Percentiles rank a stretch among this genome's conserved stretches.
Evolutionary conservation across 2,797 vertebrate species (phyloP).

Genomic region (Mus minutoides): DNA sequence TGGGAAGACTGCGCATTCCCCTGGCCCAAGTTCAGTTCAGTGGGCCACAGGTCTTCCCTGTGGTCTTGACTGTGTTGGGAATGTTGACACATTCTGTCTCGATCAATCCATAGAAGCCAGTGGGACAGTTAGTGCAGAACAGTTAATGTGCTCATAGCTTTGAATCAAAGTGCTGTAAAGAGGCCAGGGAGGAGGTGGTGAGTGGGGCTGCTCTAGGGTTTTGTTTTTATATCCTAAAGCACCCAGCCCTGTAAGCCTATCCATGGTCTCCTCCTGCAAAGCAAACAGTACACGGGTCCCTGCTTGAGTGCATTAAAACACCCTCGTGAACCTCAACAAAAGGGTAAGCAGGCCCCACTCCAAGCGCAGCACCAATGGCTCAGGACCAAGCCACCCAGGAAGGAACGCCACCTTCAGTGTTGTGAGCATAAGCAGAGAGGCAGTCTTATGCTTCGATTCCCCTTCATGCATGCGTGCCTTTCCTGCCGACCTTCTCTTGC

Average conservation of each 20-base stretch:
- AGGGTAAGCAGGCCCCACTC: background rate
- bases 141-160: background rate
- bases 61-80: background rate
- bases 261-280: background rate
- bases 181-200: background rate
- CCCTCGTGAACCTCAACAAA: background rate
- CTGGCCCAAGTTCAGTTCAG: background rate
- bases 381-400: background rate
- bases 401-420: accelerated
- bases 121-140: background rate
- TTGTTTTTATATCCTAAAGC: background rate
- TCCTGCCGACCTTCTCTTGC: background rate
- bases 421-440: accelerated
- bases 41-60: background rate
- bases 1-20: background rate
- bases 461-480: background rate
- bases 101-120: accelerated
- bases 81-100: background rate
- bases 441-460: background rate
- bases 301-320: background rate
- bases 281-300: background rate
- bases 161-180: background rate
- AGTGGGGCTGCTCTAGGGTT: too few species aligned
- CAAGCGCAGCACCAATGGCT: background rate
- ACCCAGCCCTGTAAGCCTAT: background rate